Evolutionary conservation across 2,113 vertebrate species (phyloP), one percentile per base, ranked within the genome.

Genomic region (Salvelinus namaycush): DNA sequence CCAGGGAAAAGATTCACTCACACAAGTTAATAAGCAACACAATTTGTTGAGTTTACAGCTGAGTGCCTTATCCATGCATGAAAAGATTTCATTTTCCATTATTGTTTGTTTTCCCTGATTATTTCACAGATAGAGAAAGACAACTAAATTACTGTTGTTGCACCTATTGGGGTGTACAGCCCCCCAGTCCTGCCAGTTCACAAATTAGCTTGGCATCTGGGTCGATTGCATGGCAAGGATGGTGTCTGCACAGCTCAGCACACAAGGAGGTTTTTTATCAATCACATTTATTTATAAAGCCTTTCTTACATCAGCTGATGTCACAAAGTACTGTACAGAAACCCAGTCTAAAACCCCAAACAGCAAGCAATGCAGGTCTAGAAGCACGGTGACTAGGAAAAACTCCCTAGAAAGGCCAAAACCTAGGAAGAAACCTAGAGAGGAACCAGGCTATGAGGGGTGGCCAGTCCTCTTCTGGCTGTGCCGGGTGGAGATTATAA

Each of bases 1-100:
- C 13, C 51, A 18, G 51, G 51, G 51, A 54, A 18, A 54, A 54
- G 16, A 54, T 54, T 54, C 51, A 54, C 51, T 54, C 51, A 54
- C 16, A 5, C 16, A 54, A 54, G 51, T 16, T 54, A 54, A 54
- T 18, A 54, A 14, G n/a, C 59, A 26, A 54, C 44, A 74, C 49
- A 74, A 57, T 73, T 51, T 29, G 39, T 73, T 62, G 67, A 49
- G 60, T 49, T 71, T 73, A 80, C 27, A 73, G 69, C 57, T 81
- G 59, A 76, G 24, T 20, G 48, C 29, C 70, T 69, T 77, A 74
- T 12, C 74, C 72, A 75, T 75, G 20, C 39, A 44, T 44, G 72
- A 77, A 73, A 62, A 59, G 74, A 16, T 67, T 75, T 34, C 51
- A 13, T 26, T 77, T 54, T 65, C 3, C 26, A 54, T 65, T 44